Conservation (phyloP, 2,797 vertebrate genomes). For the Sebastes minor region DNA sequence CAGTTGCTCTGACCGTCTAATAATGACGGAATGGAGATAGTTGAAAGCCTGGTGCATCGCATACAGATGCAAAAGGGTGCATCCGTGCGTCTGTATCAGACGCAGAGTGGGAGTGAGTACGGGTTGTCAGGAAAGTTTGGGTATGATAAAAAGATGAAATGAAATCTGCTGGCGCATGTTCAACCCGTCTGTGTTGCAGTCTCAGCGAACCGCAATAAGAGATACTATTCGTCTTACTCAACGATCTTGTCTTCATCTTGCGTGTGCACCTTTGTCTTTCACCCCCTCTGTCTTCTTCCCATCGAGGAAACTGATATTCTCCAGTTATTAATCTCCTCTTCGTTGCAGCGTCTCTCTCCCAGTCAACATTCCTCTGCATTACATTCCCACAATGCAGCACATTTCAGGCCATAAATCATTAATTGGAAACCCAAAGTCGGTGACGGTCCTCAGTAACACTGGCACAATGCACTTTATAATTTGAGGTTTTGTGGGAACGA, state of each 20-base stretch:
- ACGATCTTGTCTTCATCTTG: constrained; percentile 21
- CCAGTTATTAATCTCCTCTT: constrained; percentile 46
- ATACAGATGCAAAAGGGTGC: no score
- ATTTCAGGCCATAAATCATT: constrained; percentile 68
- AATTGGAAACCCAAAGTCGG: constrained; percentile 61
- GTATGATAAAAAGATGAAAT: constrained; percentile 30
- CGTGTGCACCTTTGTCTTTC: constrained; percentile 28
- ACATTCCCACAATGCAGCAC: constrained; percentile 54
- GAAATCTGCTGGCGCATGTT: constrained; percentile 35
- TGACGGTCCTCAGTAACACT: constrained; percentile 47
- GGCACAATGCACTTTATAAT: constrained; percentile 52
- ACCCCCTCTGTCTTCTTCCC: constrained; percentile 1
- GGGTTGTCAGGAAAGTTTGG: constrained; percentile 13
- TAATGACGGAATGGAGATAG: no score
- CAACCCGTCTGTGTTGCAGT: constrained; percentile 2
- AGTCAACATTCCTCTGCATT: constrained; percentile 55
- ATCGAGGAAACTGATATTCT: constrained; percentile 40
- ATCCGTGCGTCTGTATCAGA: no score
- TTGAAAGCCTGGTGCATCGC: no score
- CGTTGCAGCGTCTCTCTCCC: constrained; percentile 26
- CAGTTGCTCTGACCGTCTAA: no score
- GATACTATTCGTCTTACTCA: constrained; percentile 27
- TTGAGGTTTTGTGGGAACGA: constrained; percentile 50
- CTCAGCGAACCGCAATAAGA: constrained; percentile 31
- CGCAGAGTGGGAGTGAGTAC: neutral